Evolutionary conservation across 2,888 invertebrate species (phyloP).

Genomic region (Choristoneura rosaceana): DNA sequence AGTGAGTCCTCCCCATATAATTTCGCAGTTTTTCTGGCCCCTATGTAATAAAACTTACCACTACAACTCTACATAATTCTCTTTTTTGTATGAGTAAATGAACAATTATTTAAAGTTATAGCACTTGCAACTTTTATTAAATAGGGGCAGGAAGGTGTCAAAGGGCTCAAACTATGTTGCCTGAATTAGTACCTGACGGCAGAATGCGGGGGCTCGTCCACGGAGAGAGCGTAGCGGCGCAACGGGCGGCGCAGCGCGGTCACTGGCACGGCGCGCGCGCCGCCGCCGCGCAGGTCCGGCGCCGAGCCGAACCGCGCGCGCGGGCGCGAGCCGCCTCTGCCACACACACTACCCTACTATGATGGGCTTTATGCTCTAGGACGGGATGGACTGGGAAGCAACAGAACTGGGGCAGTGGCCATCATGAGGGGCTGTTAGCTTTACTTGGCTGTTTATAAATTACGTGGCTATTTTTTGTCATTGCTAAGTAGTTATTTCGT

Average conservation of each 20-base stretch:
- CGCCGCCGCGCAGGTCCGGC: constrained; percentile 82
- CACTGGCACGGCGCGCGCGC: constrained; percentile 68
- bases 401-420: constrained; percentile 11
- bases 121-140: too few species aligned
- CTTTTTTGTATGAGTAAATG: too few species aligned
- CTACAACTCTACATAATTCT: too few species aligned
- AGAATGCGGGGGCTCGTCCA: constrained; percentile 89
- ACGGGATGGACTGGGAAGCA: constrained; percentile 22
- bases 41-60: too few species aligned
- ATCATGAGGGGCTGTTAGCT: constrained; percentile 22
- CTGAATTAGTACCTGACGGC: constrained; percentile 69
- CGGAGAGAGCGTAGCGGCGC: constrained; percentile 92
- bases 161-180: too few species aligned
- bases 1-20: too few species aligned
- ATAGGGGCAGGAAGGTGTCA: too few species aligned
- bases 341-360: constrained; percentile 63
- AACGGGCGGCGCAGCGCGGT: constrained; percentile 81
- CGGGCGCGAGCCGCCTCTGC: constrained; percentile 66
- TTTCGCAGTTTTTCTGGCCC: too few species aligned
- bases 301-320: constrained; percentile 85
- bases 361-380: constrained; percentile 20
- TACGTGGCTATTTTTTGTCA: constrained; percentile 6
- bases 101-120: too few species aligned
- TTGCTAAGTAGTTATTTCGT: neutral
- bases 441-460: constrained; percentile 22